Conservation (phyloP, 1,140 invertebrate genomes). For the Solenopsis fugax region DNA sequence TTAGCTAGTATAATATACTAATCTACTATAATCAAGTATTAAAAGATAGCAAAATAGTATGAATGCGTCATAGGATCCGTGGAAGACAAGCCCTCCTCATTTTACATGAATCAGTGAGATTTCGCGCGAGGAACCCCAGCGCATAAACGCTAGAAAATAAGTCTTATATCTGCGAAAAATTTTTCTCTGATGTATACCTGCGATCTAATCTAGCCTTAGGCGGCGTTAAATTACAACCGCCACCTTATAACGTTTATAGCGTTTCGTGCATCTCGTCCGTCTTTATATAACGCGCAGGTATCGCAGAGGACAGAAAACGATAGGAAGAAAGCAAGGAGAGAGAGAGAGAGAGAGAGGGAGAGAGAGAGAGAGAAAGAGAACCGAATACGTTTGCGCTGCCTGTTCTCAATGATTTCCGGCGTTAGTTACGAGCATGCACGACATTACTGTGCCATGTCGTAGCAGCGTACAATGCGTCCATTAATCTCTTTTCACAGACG, state of each 20-base stretch:
- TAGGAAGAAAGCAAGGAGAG: not conserved
- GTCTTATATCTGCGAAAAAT: not conserved
- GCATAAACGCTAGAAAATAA: slow-evolving; percentile 13
- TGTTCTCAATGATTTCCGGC: slow-evolving; percentile 57
- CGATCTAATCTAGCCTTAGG: slow-evolving; percentile 18
- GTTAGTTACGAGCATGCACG: slow-evolving; percentile 56
- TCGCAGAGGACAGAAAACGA: slow-evolving; percentile 28
- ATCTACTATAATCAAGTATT: slow-evolving; percentile 4
- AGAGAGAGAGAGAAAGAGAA: slow-evolving; percentile 21
- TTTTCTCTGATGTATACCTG: not conserved
- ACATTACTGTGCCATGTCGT: slow-evolving; percentile 59
- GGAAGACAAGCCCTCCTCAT: not conserved
- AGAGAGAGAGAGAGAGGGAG: slow-evolving; percentile 8
- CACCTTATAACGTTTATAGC: slow-evolving; percentile 26
- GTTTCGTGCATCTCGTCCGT: not conserved
- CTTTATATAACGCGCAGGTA: slow-evolving; percentile 35
- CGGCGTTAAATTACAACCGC: slow-evolving; percentile 1
- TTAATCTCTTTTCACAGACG: slow-evolving; percentile 55
- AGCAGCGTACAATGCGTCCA: slow-evolving; percentile 52
- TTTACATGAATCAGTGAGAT: slow-evolving; percentile 8
- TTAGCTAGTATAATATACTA: not conserved
- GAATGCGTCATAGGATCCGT: too few relatives aligned
- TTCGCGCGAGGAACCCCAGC: not conserved
- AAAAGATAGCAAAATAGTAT: not conserved
- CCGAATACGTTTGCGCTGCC: slow-evolving; percentile 34